These are phyloP conservation scores for Epiblema foenella DNA, from an alignment of 2,888 invertebrate species.

Conservation along the genomic window DNA sequence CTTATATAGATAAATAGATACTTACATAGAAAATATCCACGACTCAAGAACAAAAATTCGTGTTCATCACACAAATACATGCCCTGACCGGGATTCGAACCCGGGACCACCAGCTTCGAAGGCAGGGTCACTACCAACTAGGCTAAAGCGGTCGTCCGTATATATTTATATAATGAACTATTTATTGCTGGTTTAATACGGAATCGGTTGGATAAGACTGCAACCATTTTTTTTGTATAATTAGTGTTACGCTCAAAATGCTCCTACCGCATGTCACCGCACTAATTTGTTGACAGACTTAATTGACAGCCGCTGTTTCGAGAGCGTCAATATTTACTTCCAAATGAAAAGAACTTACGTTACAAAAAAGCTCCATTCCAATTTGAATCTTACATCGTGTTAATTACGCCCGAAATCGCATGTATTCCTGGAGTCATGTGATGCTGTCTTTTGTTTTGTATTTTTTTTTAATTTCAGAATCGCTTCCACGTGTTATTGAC, in stretches of 20 bases:
- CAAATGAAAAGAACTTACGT: background rate
- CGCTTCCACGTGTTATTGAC: constrained; percentile 7
- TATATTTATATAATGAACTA: too few species aligned
- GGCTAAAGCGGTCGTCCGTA: too few species aligned
- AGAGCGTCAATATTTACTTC: constrained; percentile 41
- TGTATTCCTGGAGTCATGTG: background rate
- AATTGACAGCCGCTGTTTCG: constrained; percentile 46
- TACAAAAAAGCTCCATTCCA: background rate
- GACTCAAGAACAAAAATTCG: too few species aligned
- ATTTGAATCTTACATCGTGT: background rate
- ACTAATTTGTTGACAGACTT: constrained; percentile 57
- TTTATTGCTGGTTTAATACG: background rate
- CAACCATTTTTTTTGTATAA: constrained; percentile 11
- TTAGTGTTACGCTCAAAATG: constrained; percentile 41
- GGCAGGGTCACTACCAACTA: too few species aligned
- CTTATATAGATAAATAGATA: too few species aligned
- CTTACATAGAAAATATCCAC: too few species aligned
- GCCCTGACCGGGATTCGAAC: too few species aligned
- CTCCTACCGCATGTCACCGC: constrained; percentile 43
- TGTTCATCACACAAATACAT: too few species aligned
- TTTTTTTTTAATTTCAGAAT: constrained; percentile 10
- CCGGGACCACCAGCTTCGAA: too few species aligned
- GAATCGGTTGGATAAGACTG: background rate
- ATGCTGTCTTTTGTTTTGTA: background rate
- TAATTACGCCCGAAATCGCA: background rate